phyloP scores from a whole-genome alignment of 2,113 vertebrate genomes.

The Chionodraco myersi region DNA sequence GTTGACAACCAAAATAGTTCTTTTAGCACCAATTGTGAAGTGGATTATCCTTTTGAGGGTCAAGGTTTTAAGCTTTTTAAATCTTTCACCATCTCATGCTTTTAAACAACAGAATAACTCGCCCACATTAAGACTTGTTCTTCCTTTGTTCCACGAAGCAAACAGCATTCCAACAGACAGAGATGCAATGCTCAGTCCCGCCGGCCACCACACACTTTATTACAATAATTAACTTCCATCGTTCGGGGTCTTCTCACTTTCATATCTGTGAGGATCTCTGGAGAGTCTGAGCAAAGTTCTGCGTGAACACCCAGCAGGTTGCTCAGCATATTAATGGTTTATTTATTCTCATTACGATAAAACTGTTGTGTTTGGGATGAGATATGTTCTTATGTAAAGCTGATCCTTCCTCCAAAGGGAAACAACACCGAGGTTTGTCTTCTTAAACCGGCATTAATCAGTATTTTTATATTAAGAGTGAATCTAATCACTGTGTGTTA shows the following conservation, averaged over 20 bases:
- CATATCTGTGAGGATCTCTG: slow-evolving; percentile 66
- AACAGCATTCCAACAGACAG: slow-evolving; percentile 3
- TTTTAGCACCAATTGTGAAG: neutral
- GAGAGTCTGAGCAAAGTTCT: slow-evolving; percentile 52
- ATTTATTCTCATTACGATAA: slow-evolving; percentile 19
- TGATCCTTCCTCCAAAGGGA: neutral
- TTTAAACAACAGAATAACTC: neutral
- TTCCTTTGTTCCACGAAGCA: slow-evolving; percentile 14
- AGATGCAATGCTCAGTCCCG: slow-evolving; percentile 33
- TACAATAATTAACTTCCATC: slow-evolving; percentile 73
- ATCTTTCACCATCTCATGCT: neutral
- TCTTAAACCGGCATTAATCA: no score
- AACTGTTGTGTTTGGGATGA: slow-evolving; percentile 23
- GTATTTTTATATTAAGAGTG: neutral
- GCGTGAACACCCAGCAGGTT: slow-evolving; percentile 17
- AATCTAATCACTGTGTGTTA: neutral
- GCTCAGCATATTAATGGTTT: slow-evolving; percentile 26
- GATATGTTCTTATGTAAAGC: slow-evolving; percentile 3
- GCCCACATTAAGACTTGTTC: neutral
- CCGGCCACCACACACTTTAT: slow-evolving; percentile 58
- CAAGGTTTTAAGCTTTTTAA: neutral
- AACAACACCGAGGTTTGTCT: neutral
- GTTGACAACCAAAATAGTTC: neutral
- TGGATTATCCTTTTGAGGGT: neutral
- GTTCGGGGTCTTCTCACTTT: slow-evolving; percentile 65